Base-by-base conservation (phyloP, 2,888 invertebrate genomes). In the Drosophila austrosaltans region DNA sequence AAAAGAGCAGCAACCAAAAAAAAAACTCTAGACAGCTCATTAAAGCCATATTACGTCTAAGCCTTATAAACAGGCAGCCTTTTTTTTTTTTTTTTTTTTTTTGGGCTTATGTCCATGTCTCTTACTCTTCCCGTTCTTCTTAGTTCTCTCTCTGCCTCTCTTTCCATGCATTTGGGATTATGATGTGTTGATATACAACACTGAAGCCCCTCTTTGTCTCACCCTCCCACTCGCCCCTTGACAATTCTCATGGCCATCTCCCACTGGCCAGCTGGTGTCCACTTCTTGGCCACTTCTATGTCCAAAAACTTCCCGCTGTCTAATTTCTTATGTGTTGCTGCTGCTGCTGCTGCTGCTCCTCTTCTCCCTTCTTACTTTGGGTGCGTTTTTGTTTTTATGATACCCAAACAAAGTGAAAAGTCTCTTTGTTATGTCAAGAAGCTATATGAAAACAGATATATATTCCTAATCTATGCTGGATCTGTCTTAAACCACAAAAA, bases 111-210 rank as follows among this genome's bases (percentile, higher is more conserved):
- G 32, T 40, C n/a, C 42, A 36, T 20, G 40, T 22, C 20, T n/a
- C 40, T 10, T 4, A n/a, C 39, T 5, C 30, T 10, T 22, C 3
- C 59, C 20, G 16, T 39, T 42, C 54, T 10, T 8, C 53, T 54
- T 16, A 36, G 53, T 25, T 22, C 28, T 58, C 54, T 53, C 36
- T 39, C n/a, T n/a, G 56, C 28, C 54, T 20, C 48, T 56, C 30
- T 40, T 48, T 4, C 48, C 48, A 65, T 69, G 67, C 69, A 70
- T 61, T 70, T 59, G 83, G 81, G 75, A 82, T 82, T 88, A 83
- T 77, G 81, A 86, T 78, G 86, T 88, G 83, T 82, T 88, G 86
- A 88, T 88, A 68, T 56, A 77, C 73, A 77, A 64, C 60, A 57
- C 57, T 60, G 61, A 57, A 25, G 25, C 48, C 12, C 20, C 10